phyloP scores from a whole-genome alignment of 2,797 vertebrate species.

The Poeciliopsis paucimaculata region DNA sequence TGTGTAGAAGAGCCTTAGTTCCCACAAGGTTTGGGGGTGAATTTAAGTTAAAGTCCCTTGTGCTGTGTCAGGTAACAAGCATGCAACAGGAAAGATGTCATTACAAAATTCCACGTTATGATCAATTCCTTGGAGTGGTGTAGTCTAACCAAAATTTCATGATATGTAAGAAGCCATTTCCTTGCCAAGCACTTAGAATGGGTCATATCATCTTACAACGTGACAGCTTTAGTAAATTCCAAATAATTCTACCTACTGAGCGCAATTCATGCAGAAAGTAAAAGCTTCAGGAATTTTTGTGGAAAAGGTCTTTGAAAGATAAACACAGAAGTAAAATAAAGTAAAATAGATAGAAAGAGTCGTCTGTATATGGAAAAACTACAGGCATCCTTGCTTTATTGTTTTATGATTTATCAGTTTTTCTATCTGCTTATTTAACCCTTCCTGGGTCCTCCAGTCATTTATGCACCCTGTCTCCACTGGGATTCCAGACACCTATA shows the following conservation, averaged over 20 bases:
- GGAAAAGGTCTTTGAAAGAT: background rate
- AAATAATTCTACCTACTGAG: conserved; percentile 6
- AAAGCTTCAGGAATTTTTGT: conserved; percentile 23
- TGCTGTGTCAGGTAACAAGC: background rate
- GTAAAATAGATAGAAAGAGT: background rate
- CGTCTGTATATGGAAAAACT: background rate
- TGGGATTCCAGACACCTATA: background rate
- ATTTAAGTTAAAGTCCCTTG: conserved; percentile 22
- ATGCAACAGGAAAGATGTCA: conserved; percentile 4
- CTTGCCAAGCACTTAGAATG: conserved; percentile 6
- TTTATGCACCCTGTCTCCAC: background rate
- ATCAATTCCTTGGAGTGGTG: conserved; percentile 10
- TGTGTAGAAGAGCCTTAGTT: conserved; percentile 31
- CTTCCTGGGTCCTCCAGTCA: background rate
- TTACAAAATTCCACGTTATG: conserved; percentile 6
- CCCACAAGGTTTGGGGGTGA: conserved; percentile 1
- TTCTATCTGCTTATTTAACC: background rate
- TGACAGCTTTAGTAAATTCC: conserved; percentile 8
- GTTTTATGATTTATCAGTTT: background rate
- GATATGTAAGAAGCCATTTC: conserved; percentile 3
- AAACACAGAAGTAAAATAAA: conserved; percentile 2
- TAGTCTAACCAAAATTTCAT: conserved; percentile 10
- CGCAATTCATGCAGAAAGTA: background rate
- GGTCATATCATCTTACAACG: conserved; percentile 21
- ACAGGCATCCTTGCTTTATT: background rate